A percentile compares a stretch with the other conserved stretches of the same genome.
Evolutionary conservation across 35 echinoderm and acorn worm species (phyloP).

Genomic region (Holothuria glaberrima): DNA sequence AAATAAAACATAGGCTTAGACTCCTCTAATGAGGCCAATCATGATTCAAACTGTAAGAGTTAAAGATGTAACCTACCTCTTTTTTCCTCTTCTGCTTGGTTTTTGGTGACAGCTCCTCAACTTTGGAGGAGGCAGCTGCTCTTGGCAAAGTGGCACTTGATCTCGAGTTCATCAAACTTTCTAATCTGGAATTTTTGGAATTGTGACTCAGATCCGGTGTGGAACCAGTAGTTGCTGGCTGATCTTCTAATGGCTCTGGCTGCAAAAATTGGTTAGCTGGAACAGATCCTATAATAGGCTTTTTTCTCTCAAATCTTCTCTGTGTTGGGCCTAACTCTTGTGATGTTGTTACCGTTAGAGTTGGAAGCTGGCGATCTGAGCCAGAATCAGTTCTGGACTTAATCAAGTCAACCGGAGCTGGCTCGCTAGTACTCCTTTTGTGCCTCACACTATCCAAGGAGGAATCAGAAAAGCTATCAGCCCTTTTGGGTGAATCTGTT

Average conservation of each 20-base stretch:
- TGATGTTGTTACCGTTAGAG: conserved; percentile 45
- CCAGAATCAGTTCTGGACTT: conserved; percentile 18
- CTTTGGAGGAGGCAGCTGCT: conserved; percentile 15
- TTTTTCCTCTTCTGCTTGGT: conserved; percentile 53
- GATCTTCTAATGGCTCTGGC: conserved; percentile 45
- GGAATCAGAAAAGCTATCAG: conserved; percentile 37
- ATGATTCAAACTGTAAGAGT: no score
- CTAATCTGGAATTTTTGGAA: conserved; percentile 28
- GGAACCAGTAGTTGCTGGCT: conserved; percentile 19
- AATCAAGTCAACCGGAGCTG: conserved; percentile 25
- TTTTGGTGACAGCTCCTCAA: conserved; percentile 43
- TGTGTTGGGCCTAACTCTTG: conserved; percentile 3
- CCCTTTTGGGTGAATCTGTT: conserved; percentile 33
- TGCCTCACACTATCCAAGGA: conserved; percentile 40
- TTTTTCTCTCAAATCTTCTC: conserved; percentile 36
- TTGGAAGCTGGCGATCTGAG: conserved; percentile 45
- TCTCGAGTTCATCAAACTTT: conserved; percentile 23
- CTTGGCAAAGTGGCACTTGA: conserved; percentile 52
- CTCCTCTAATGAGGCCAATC: no score
- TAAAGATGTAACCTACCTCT: conserved; percentile 47
- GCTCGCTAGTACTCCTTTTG: conserved; percentile 55
- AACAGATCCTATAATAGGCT: conserved; percentile 31
- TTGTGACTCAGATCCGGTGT: conserved; percentile 46
- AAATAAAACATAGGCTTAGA: no score
- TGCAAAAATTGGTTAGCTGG: conserved; percentile 41